Conservation (phyloP, 1,140 invertebrate genomes). For the Protaetia brevitarsis region DNA sequence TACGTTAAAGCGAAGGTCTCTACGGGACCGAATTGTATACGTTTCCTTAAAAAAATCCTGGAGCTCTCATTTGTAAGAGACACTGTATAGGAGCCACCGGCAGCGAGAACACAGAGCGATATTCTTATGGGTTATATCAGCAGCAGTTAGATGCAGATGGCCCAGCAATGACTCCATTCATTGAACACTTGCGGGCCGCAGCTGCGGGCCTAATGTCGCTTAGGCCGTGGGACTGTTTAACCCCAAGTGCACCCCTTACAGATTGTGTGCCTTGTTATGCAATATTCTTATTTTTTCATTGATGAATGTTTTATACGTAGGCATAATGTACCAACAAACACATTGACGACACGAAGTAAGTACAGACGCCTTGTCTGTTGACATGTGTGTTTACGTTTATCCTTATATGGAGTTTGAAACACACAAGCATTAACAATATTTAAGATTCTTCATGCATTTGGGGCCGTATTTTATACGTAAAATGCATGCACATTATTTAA, state of each 20-base stretch:
- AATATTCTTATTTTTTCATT: constrained; percentile 22
- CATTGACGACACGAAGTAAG: constrained; percentile 1
- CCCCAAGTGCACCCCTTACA: constrained; percentile 26
- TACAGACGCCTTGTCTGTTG: not conserved
- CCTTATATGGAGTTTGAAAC: not conserved
- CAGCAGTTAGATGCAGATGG: constrained; percentile 26
- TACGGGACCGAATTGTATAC: constrained; percentile 11
- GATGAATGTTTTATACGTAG: constrained; percentile 15
- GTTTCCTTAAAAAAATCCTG: constrained; percentile 10
- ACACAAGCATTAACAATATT: no score
- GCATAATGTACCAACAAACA: constrained; percentile 16
- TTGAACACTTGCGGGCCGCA: constrained; percentile 34
- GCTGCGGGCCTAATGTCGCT: constrained; percentile 32
- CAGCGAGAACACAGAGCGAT: constrained; percentile 20
- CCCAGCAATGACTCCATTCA: constrained; percentile 32
- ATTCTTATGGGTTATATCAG: constrained; percentile 29
- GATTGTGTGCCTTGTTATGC: constrained; percentile 24
- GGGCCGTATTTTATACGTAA: no score
- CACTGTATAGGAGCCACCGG: not conserved
- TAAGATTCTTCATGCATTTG: no score
- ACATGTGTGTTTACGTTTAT: not conserved
- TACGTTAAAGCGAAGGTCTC: not conserved
- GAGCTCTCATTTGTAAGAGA: constrained; percentile 4
- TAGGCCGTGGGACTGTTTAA: constrained; percentile 31
- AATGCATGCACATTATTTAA: no score